Evolutionary conservation across 2,888 invertebrate genomes (phyloP), one percentile per base, ranked within the genome.

Genomic region (Agonopterix alstromeriana): DNA sequence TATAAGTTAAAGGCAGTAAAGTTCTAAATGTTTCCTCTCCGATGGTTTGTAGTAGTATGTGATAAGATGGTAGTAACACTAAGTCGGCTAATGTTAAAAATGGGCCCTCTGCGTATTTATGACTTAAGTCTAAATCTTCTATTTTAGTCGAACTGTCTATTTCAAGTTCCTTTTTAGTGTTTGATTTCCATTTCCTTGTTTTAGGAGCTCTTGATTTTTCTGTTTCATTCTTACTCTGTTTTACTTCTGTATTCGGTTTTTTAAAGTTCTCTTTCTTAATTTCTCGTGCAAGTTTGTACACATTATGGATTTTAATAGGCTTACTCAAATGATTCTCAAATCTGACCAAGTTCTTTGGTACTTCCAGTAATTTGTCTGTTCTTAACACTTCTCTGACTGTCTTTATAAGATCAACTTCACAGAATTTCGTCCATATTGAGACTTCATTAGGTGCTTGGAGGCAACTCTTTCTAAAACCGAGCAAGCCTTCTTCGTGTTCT

Each of bases 381-480:
- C 40, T 58, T 12, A 88, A 58, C 45, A 91, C 58, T n/a, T 79
- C 64, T 53, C 90, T 90, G 0, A 93, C 79, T 1, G 93, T 90
- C 47, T 82, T 73, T 9, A 94, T 90, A 42, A 97, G 83, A 69
- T 97, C 95, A 3, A 95, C 90, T 88, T 98, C 98, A 87, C 98
- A 98, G 73, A 97, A 97, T 65, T 94, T 94, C 0, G 97, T 98
- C 97, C 97, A 97, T 40, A 95, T 89, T 8, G 97, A 96, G 8
- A 92, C 91, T 81, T 97, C 97, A 27, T 95, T 93, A 47, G 96
- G 95, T 1, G 96, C 94, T 63, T 94, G 90, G 10, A 97, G 83
- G 66, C 96, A 96, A 47, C 94, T 92, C 53, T 91, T 92, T 52
- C 95, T 92, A 67, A 96, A 97, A 1, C 97, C 96, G 10, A 97